Evolutionary conservation across 2,888 invertebrate species (phyloP).

Genomic region (Lucinisca nassula): DNA sequence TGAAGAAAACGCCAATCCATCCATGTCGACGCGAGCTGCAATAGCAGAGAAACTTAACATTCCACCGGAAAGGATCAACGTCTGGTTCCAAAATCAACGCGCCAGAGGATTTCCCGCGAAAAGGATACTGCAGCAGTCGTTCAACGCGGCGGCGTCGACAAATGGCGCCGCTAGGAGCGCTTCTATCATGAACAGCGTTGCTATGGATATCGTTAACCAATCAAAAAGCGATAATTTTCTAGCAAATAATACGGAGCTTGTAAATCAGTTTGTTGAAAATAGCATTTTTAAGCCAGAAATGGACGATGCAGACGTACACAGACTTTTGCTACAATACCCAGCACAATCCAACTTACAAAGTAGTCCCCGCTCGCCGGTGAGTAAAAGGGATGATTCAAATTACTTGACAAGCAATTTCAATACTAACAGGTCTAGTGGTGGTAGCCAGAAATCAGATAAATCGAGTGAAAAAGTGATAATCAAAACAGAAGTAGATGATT

Average conservation of each 20-base stretch:
- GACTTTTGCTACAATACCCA: neutral
- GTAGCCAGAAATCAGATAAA: neutral
- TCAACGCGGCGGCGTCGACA: neutral
- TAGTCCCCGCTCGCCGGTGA: neutral
- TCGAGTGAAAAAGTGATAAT: neutral
- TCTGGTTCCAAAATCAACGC: slow-evolving; percentile 78
- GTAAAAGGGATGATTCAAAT: neutral
- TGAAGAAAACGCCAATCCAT: slow-evolving; percentile 74
- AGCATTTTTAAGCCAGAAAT: neutral
- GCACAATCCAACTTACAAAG: neutral
- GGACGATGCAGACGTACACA: neutral
- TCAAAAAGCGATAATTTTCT: neutral
- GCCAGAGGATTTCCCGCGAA: slow-evolving; percentile 76
- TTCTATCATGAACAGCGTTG: slow-evolving; percentile 3
- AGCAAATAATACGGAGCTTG: neutral
- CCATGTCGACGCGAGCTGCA: slow-evolving; percentile 66
- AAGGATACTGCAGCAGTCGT: slow-evolving; percentile 67
- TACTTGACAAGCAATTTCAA: neutral
- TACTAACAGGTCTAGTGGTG: neutral
- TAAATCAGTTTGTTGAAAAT: neutral
- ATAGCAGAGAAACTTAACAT: slow-evolving; percentile 72
- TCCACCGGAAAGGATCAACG: slow-evolving; percentile 74
- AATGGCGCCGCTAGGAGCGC: slow-evolving; percentile 5
- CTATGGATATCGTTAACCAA: neutral
- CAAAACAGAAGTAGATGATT: neutral